Evolutionary conservation across 2,888 invertebrate species (phyloP).

Genomic region (Myopa tessellatipennis): DNA sequence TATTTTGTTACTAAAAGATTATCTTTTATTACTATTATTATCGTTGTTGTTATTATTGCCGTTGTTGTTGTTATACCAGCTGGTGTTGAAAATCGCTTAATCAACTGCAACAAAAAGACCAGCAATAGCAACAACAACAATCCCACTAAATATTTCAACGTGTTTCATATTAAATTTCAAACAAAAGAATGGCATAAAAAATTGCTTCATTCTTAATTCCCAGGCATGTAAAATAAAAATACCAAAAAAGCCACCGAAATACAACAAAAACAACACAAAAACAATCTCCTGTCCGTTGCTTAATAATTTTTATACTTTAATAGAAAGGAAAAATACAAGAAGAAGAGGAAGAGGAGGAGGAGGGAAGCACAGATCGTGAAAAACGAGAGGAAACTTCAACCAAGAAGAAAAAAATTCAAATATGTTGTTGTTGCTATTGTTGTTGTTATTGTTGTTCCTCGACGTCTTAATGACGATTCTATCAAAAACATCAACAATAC

Average conservation of each 20-base stretch:
- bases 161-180: constrained; percentile 31
- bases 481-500: background rate
- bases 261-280: background rate
- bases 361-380: constrained; percentile 6
- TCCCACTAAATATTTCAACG: background rate
- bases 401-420: no score
- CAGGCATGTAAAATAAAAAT: constrained; percentile 17
- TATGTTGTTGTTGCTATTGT: no score
- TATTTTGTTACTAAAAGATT: no score
- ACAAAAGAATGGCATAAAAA: constrained; percentile 32
- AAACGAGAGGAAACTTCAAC: constrained; percentile 25
- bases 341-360: background rate
- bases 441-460: background rate
- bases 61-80: background rate
- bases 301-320: constrained; percentile 17
- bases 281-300: background rate
- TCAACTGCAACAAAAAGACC: constrained; percentile 6
- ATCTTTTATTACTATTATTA: no score
- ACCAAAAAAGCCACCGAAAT: background rate
- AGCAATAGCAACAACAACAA: constrained; percentile 11
- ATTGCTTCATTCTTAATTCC: constrained; percentile 25
- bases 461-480: constrained; percentile 18
- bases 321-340: background rate
- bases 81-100: no score
- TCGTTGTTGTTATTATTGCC: background rate